Conservation (phyloP, 2,113 vertebrate genomes). For the Corvus hawaiiensis region DNA sequence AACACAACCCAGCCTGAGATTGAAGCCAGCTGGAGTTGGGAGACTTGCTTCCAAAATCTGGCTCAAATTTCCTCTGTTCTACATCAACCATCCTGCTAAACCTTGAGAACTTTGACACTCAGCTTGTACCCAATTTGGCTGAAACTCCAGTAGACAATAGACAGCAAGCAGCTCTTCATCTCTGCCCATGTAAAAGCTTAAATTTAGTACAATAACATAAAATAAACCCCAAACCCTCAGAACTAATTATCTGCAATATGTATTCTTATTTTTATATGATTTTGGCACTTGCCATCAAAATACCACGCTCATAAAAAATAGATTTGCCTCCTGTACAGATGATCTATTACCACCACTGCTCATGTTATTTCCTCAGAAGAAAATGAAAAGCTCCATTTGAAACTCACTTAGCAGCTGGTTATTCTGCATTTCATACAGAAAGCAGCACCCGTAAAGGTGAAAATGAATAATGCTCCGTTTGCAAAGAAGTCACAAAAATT, state of each 20-base stretch:
- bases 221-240: neutral
- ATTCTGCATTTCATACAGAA: conserved; percentile 49
- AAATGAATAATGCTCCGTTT: conserved; percentile 51
- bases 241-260: conserved; percentile 37
- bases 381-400: conserved; percentile 64
- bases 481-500: conserved; percentile 63
- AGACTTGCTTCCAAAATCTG: neutral
- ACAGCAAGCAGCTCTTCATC: neutral
- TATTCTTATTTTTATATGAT: conserved; percentile 36
- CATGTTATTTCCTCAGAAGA: conserved; percentile 41
- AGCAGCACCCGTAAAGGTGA: conserved; percentile 49
- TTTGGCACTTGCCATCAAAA: conserved; percentile 31
- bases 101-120: neutral
- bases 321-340: conserved; percentile 46
- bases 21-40: neutral
- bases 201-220: neutral
- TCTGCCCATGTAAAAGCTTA: neutral
- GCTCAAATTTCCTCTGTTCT: neutral
- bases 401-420: conserved; percentile 61
- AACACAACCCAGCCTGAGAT: neutral
- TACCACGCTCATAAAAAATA: conserved; percentile 8
- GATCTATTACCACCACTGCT: conserved; percentile 45
- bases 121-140: neutral
- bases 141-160: neutral
- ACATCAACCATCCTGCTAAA: neutral